phyloP scores from a whole-genome alignment of 1,140 invertebrate genomes.

The Branchinecta lindahli region DNA sequence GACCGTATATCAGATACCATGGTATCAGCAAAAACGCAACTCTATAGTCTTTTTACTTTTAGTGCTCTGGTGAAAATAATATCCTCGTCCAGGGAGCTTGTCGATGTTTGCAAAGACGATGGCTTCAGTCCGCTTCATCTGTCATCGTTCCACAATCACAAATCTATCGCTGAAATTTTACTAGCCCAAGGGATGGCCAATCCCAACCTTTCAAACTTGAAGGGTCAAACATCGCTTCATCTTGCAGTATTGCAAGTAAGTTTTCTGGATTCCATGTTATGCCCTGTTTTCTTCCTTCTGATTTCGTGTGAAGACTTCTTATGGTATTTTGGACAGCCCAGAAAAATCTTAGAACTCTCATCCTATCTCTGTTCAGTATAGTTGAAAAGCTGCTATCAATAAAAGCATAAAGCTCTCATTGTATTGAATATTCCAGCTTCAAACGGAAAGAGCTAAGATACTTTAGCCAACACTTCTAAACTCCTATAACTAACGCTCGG shows the following conservation, averaged over 20 bases:
- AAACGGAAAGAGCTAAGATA: too few relatives aligned
- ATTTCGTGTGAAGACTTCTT: too few relatives aligned
- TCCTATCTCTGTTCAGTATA: too few relatives aligned
- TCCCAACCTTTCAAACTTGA: slow-evolving; percentile 65
- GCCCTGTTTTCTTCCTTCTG: not conserved
- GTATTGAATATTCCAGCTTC: too few relatives aligned
- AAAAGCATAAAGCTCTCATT: too few relatives aligned
- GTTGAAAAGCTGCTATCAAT: too few relatives aligned
- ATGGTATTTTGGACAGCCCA: too few relatives aligned
- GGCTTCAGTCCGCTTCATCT: slow-evolving; percentile 75
- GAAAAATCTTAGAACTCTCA: too few relatives aligned
- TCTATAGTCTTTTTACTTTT: slow-evolving; percentile 23
- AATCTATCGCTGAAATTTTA: slow-evolving; percentile 46
- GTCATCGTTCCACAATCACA: slow-evolving; percentile 67
- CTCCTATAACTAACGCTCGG: too few relatives aligned
- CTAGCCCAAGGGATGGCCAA: slow-evolving; percentile 49
- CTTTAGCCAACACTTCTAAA: too few relatives aligned
- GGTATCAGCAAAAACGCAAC: too few relatives aligned
- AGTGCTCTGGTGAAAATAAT: slow-evolving; percentile 56
- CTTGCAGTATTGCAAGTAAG: slow-evolving; percentile 57
- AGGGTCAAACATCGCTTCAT: slow-evolving; percentile 63
- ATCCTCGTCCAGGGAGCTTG: slow-evolving; percentile 49
- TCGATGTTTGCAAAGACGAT: slow-evolving; percentile 76
- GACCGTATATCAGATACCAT: too few relatives aligned
- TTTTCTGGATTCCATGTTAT: not conserved